Conservation (phyloP, 2,797 vertebrate species). For the Sebastes steindachneri region DNA sequence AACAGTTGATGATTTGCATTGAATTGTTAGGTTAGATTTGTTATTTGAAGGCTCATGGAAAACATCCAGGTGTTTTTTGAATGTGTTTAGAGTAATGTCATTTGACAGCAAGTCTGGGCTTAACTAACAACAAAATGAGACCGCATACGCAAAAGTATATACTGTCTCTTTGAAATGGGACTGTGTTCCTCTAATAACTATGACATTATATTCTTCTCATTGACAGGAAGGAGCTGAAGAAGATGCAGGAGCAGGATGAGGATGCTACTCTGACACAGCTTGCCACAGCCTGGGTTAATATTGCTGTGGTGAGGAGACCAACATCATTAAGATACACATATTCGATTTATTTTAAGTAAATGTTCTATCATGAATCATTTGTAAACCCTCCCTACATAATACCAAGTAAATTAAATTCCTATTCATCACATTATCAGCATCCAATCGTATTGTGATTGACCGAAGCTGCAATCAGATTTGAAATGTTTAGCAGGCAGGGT, state of each 20-base stretch:
- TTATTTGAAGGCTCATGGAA: not conserved
- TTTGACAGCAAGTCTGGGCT: not conserved
- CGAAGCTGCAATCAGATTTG: not conserved
- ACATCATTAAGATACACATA: not conserved
- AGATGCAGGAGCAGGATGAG: slow-evolving; percentile 98
- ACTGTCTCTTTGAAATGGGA: not conserved
- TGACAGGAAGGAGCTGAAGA: slow-evolving; percentile 95
- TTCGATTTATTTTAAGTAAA: not conserved
- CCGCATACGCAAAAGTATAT: not conserved
- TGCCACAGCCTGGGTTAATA: slow-evolving; percentile 95
- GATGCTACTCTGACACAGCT: slow-evolving; percentile 96
- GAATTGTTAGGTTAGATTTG: not conserved
- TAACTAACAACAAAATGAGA: not conserved
- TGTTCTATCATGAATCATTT: not conserved
- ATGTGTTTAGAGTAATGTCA: not conserved
- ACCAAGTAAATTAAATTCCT: not conserved
- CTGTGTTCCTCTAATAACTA: not conserved
- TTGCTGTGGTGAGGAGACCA: slow-evolving; percentile 86
- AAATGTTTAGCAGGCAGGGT: not conserved
- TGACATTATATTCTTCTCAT: not conserved
- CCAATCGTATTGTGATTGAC: not conserved
- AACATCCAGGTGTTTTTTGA: not conserved
- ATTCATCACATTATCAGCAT: not conserved
- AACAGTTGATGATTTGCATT: not conserved
- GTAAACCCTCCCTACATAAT: not conserved